Evolutionary conservation across 2,113 vertebrate genomes (phyloP), one percentile per base, ranked within the genome.

Genomic region (Nettapus auritus): DNA sequence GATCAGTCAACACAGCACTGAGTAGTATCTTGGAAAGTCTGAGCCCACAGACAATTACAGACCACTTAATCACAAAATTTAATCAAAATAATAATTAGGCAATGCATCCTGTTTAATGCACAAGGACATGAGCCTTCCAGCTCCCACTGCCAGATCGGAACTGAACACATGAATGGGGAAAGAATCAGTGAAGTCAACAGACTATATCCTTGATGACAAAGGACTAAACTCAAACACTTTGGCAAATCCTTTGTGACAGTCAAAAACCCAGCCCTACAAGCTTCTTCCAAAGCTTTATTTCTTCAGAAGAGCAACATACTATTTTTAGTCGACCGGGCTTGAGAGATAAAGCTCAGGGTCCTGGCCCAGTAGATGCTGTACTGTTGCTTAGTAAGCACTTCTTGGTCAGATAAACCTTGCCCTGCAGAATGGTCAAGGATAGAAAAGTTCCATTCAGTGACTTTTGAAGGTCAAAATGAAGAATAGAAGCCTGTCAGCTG

Each of bases 71-170:
- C 96, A 96, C 88, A 94, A 95, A 95, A 95, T 96, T 96, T 97
- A 97, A 97, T 97, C 95, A 96, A 94, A 92, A 88, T 81, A 97
- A 81, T 96, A 96, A 96, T 97, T 97, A 96, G 91, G 75, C 44
- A 11, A 60, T 86, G 85, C 91, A 96, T 96, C 95, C 90, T 96
- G 95, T 95, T 94, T 92, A 92, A 96, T 70, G 84, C 75, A 64
- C 46, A 68, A 86, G 67, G 94, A 95, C 81, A 25, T 77, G 71
- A 93, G 79, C 33, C 53, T 96, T 93, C 79, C 88, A 93, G 67
- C 66, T 95, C 79, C 88, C 5, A 44, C 91, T 94, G 94, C 83
- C 94, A 83, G 82, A 71, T 94, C 6, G 6, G 77, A 95, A 82
- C 89, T 42, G 48, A 90, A 48, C 68, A 82, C 57, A 90, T 60